Conservation (phyloP, 2,888 invertebrate species). For the Operophtera brumata region DNA sequence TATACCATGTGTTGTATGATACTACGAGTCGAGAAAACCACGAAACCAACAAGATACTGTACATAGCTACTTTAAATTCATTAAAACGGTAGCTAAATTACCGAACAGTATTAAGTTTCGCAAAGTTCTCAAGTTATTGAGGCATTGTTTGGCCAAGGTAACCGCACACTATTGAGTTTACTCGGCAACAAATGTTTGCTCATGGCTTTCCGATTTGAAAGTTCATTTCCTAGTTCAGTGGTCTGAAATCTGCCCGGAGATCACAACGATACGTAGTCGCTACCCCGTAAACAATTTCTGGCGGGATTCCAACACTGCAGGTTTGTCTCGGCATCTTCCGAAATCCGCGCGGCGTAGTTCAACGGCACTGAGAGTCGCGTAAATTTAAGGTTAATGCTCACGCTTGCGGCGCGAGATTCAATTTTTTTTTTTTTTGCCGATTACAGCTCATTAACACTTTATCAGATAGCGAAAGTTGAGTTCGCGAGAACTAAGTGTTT, state of each 20-base stretch:
- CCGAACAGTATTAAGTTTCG: conserved; percentile 26
- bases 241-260: conserved; percentile 27
- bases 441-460: too few relatives aligned
- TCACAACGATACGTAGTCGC: conserved; percentile 31
- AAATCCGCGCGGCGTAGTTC: conserved; percentile 34
- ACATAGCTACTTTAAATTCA: conserved; percentile 13
- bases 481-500: too few relatives aligned
- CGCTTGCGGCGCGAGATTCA: too few relatives aligned
- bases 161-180: conserved; percentile 33
- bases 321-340: conserved; percentile 40
- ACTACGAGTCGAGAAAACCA: conserved; percentile 7
- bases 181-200: conserved; percentile 23
- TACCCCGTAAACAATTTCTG: conserved; percentile 36
- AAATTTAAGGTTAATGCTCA: too few relatives aligned
- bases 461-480: too few relatives aligned
- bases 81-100: conserved; percentile 17
- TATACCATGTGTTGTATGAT: neutral
- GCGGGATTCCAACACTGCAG: conserved; percentile 45
- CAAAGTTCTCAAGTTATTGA: conserved; percentile 33
- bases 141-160: conserved; percentile 25
- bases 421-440: too few relatives aligned
- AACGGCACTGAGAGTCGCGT: conserved; percentile 34
- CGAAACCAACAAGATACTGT: conserved; percentile 10
- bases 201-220: conserved; percentile 22
- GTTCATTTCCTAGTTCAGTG: conserved; percentile 24